Evolutionary conservation across 1,140 invertebrate species (phyloP).

Genomic region (Spodoptera frugiperda): DNA sequence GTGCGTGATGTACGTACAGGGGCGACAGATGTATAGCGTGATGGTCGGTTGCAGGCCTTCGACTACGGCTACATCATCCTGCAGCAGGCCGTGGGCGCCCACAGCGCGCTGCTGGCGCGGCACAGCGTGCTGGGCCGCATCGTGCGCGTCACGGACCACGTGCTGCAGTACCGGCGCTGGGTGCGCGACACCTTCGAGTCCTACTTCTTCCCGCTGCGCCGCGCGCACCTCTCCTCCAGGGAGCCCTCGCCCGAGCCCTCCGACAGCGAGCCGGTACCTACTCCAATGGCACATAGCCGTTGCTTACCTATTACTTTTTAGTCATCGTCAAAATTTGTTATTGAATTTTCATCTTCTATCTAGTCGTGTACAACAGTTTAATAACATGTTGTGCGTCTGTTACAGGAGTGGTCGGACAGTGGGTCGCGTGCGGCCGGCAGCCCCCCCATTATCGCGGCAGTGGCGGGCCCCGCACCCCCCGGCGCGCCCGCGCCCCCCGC

Average conservation of each 20-base stretch:
- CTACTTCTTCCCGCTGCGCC: slow-evolving; percentile 76
- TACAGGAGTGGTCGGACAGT: slow-evolving; percentile 71
- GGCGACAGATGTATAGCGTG: too few relatives aligned
- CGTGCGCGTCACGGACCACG: slow-evolving; percentile 96
- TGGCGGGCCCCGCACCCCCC: neutral
- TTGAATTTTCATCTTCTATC: too few relatives aligned
- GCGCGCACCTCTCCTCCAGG: slow-evolving; percentile 32
- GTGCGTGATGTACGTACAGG: too few relatives aligned
- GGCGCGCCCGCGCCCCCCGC: slow-evolving; percentile 12
- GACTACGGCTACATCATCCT: slow-evolving; percentile 97
- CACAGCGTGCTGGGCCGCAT: slow-evolving; percentile 94
- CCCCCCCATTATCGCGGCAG: slow-evolving; percentile 13
- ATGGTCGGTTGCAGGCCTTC: slow-evolving; percentile 89
- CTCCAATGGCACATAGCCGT: too few relatives aligned
- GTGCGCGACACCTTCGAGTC: slow-evolving; percentile 89
- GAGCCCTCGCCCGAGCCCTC: slow-evolving; percentile 50
- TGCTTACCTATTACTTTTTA: too few relatives aligned
- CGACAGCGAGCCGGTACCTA: slow-evolving; percentile 60
- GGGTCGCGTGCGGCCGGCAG: slow-evolving; percentile 49
- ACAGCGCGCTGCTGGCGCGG: slow-evolving; percentile 10
- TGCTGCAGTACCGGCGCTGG: slow-evolving; percentile 95
- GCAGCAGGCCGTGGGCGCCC: slow-evolving; percentile 91
- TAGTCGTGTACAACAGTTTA: too few relatives aligned
- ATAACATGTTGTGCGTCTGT: neutral
- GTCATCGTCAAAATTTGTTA: too few relatives aligned